A percentile compares a stretch with the other conserved stretches of the same genome.
These are phyloP conservation scores for Catocala nupta DNA, from an alignment of 2,888 invertebrate species.

Conservation along the genomic window DNA sequence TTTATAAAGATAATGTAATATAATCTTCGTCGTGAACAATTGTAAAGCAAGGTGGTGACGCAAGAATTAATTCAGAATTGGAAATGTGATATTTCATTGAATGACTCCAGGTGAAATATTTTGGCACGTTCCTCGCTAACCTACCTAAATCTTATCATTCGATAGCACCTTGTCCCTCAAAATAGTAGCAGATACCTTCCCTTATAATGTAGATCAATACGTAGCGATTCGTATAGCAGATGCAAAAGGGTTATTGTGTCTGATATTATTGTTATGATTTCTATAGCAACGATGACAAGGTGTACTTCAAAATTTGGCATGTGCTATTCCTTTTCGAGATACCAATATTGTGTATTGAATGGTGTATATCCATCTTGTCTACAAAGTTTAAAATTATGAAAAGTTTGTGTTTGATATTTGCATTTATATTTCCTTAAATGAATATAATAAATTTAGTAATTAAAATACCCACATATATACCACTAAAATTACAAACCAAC, in stretches of 20 bases:
- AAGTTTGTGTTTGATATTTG: slow-evolving; percentile 4
- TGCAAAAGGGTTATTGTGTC: slow-evolving; percentile 78
- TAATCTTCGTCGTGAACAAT: slow-evolving; percentile 83
- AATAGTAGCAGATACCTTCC: slow-evolving; percentile 52
- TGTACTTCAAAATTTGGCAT: slow-evolving; percentile 68
- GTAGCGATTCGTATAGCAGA: slow-evolving; percentile 68
- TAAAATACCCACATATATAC: neutral
- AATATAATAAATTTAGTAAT: too few species aligned
- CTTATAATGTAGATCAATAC: slow-evolving; percentile 56
- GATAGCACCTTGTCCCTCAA: slow-evolving; percentile 65
- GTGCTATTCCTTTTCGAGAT: slow-evolving; percentile 55
- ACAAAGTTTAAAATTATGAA: slow-evolving; percentile 17
- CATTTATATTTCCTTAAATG: neutral
- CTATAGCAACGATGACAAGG: slow-evolving; percentile 71
- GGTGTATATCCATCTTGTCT: slow-evolving; percentile 21
- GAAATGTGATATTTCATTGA: slow-evolving; percentile 68
- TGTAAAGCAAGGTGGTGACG: slow-evolving; percentile 74
- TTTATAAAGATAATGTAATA: slow-evolving; percentile 85
- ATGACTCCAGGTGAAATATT: slow-evolving; percentile 70
- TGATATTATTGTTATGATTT: slow-evolving; percentile 74
- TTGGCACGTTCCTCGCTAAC: slow-evolving; percentile 80
- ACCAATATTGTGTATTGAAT: slow-evolving; percentile 25
- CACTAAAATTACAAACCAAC: neutral
- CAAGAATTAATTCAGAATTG: slow-evolving; percentile 65
- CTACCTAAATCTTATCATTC: slow-evolving; percentile 49